Base-by-base conservation (phyloP, 2,797 vertebrate species). In the Calcarius lapponicus region DNA sequence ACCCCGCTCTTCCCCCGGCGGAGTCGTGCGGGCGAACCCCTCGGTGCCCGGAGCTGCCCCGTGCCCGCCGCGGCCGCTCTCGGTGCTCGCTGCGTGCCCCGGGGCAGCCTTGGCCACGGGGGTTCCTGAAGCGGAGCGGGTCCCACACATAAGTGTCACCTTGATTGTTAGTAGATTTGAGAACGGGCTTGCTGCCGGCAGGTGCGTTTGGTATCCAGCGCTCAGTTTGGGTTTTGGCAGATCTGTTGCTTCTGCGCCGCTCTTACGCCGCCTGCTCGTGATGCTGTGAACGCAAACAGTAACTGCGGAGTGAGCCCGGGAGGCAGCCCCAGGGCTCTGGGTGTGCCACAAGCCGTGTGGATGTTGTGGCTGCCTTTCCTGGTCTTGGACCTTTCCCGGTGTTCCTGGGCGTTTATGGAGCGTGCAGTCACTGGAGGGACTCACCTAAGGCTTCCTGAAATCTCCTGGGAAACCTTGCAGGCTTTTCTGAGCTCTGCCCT, bases 401-500 rank as follows among this genome's bases (percentile, higher is more conserved):
- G 50, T 34, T 64, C 6, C 29, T 50, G 71, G 25, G 45, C 36
- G 12, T 45, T 31, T 36, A 19, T 7, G 38, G 40, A 32, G 24
- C 0, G 0, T 21, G 4, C 4, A 7, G 20, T 9, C 36, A 2
- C 26, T 13, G 7, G 10, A 42, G 69, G 2, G 17, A 10, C n/a
- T 79, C 21, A 0, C 12, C 7, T n/a, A 1, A 53, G 18, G 18
- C 11, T 72, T 65, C 32, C 53, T 31, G 34, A 45, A 34, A 17
- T 22, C 15, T 42, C 26, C 22, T 29, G 54, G 29, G 45, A 32
- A 34, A 7, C 22, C 12, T 48, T 22, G 5, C 25, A 29, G 48
- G 47, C 17, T 43, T 62, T 65, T 22, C 25, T 13, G 56, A 43
- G 56, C 40, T 56, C 25, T 5, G 6, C 8, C 2, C 21, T 45